Percentiles rank a stretch among this genome's conserved stretches.
phyloP scores from a whole-genome alignment of 30 jellyfish, hydroid and myxozoan species.

The Cassiopea andromeda region DNA sequence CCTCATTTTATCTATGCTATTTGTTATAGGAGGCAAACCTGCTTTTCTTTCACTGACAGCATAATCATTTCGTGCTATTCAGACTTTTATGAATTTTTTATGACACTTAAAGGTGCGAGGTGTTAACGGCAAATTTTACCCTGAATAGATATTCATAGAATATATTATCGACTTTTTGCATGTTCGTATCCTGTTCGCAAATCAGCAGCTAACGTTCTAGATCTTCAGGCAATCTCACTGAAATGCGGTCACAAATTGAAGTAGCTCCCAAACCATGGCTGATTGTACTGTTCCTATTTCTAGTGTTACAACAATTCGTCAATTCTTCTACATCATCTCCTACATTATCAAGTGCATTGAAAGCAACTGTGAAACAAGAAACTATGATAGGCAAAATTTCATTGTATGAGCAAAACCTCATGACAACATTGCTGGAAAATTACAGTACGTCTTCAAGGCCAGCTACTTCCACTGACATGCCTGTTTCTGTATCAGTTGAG shows the following conservation, averaged over 20 bases:
- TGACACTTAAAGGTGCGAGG: too few species aligned
- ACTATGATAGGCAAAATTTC: constrained; percentile 18
- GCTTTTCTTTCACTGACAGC: too few species aligned
- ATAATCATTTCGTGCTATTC: too few species aligned
- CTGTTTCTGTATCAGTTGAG: constrained; percentile 58
- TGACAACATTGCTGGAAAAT: constrained; percentile 21
- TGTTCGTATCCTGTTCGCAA: too few species aligned
- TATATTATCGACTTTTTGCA: too few species aligned
- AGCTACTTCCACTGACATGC: constrained; percentile 39
- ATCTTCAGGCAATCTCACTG: too few species aligned
- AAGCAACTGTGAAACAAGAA: background rate
- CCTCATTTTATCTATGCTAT: too few species aligned
- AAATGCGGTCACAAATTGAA: background rate
- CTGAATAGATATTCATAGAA: too few species aligned
- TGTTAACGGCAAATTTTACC: too few species aligned
- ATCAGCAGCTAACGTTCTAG: too few species aligned
- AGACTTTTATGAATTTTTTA: too few species aligned
- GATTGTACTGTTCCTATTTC: background rate
- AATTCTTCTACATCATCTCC: background rate
- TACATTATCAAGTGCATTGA: background rate
- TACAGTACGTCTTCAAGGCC: constrained; percentile 60
- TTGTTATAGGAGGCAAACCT: too few species aligned
- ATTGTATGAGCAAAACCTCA: constrained; percentile 37
- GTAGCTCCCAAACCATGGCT: background rate
- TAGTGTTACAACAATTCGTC: background rate